Evolutionary conservation across 2,888 invertebrate genomes (phyloP).

Genomic region (Dorcus parallelipipedus): DNA sequence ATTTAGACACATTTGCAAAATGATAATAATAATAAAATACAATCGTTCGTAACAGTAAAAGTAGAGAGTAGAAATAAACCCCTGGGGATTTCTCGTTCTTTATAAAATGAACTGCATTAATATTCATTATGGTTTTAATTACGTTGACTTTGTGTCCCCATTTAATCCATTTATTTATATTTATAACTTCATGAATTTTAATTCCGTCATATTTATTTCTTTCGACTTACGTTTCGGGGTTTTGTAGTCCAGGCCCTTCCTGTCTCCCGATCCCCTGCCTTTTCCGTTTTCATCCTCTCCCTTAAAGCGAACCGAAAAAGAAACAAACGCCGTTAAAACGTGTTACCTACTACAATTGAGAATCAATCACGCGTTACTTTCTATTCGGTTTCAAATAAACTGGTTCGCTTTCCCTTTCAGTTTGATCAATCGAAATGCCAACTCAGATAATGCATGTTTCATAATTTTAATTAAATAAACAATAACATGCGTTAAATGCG

Average conservation of each 20-base stretch:
- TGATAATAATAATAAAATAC: background rate
- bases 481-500: slow-evolving; percentile 15
- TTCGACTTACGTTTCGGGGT: slow-evolving; percentile 14
- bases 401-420: slow-evolving; percentile 27
- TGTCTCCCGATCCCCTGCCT: no score
- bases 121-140: slow-evolving; percentile 38
- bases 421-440: slow-evolving; percentile 22
- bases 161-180: slow-evolving; percentile 38
- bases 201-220: slow-evolving; percentile 31
- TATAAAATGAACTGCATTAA: slow-evolving; percentile 26
- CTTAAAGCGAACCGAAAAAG: no score
- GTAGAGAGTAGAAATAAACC: background rate
- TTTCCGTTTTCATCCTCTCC: background rate
- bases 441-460: slow-evolving; percentile 18
- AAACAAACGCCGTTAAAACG: background rate
- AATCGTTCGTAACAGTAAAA: background rate
- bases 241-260: background rate
- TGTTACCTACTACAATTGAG: slow-evolving; percentile 7
- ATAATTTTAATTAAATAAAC: slow-evolving; percentile 23
- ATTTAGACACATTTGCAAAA: no score
- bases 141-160: slow-evolving; percentile 33
- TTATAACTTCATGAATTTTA: slow-evolving; percentile 38
- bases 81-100: slow-evolving; percentile 10
- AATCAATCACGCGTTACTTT: slow-evolving; percentile 24
- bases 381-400: slow-evolving; percentile 25